These are phyloP conservation scores for Procambarus clarkii DNA, from an alignment of 1,140 invertebrate genomes.

Conservation along the genomic window DNA sequence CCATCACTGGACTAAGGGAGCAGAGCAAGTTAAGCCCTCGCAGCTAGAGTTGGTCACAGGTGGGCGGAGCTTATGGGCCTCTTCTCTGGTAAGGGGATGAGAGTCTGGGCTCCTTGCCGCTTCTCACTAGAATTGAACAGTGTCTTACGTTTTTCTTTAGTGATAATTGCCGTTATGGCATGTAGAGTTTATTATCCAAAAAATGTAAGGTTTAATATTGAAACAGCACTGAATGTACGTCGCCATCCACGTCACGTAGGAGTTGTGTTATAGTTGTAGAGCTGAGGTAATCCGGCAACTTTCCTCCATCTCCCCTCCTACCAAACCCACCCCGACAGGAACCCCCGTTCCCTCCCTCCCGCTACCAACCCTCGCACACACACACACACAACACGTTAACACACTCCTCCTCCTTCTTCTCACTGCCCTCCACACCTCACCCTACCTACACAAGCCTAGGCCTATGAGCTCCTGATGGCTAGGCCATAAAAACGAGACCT, in stretches of 20 bases:
- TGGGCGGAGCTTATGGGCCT: not conserved
- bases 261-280: not conserved
- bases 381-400: not conserved
- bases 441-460: not conserved
- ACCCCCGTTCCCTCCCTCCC: not conserved
- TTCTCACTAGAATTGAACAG: not conserved
- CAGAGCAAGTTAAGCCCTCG: not conserved
- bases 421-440: not conserved
- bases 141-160: not conserved
- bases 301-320: not conserved
- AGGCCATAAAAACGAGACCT: slow-evolving; percentile 1
- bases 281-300: not conserved
- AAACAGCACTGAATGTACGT: too few species aligned
- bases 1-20: not conserved
- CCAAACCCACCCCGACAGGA: not conserved
- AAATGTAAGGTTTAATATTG: too few species aligned
- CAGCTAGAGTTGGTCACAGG: not conserved
- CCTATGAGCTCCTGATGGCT: slow-evolving; percentile 8
- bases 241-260: too few species aligned
- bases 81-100: not conserved
- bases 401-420: not conserved
- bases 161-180: too few species aligned
- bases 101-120: not conserved
- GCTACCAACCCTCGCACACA: not conserved
- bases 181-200: too few species aligned